These are phyloP conservation scores for Laupala kohalensis DNA, from an alignment of 1,140 invertebrate species.

Conservation along the genomic window DNA sequence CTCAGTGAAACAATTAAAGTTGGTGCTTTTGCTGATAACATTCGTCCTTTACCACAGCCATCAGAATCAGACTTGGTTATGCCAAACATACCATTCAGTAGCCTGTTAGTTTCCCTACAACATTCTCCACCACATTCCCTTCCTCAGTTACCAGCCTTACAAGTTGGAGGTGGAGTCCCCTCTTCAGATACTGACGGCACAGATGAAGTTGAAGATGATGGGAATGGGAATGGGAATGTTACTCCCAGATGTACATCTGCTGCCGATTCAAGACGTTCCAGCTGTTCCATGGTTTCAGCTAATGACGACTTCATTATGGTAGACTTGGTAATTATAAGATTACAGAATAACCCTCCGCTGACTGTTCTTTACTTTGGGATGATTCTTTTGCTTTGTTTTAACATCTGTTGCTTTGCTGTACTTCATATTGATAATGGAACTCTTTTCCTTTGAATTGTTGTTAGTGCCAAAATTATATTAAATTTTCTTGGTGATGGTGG, in stretches of 20 bases:
- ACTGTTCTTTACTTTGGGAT: background rate
- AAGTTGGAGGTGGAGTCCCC: constrained; percentile 9
- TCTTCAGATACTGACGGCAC: constrained; percentile 7
- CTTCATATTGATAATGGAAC: too few relatives aligned
- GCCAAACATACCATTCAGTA: constrained; percentile 53
- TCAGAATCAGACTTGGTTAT: constrained; percentile 41
- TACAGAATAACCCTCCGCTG: background rate
- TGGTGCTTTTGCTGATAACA: constrained; percentile 54
- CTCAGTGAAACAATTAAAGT: constrained; percentile 50
- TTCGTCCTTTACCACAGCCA: constrained; percentile 24
- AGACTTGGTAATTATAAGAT: constrained; percentile 45
- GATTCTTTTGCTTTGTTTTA: too few relatives aligned
- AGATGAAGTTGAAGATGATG: constrained; percentile 23
- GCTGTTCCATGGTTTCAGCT: constrained; percentile 38
- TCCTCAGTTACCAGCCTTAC: background rate
- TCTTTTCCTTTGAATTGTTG: too few relatives aligned
- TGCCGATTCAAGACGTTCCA: constrained; percentile 32
- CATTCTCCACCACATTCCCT: constrained; percentile 26
- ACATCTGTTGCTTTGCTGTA: too few relatives aligned
- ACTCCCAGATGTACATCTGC: constrained; percentile 29
- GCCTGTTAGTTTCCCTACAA: constrained; percentile 34
- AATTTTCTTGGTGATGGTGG: too few relatives aligned
- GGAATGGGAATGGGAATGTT: constrained; percentile 34
- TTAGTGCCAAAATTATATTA: too few relatives aligned
- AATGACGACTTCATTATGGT: constrained; percentile 63